A percentile compares a stretch with the other conserved stretches of the same genome.
These are phyloP conservation scores for Siniperca scherzeri DNA, from an alignment of 2,797 vertebrate genomes.

Conservation along the genomic window DNA sequence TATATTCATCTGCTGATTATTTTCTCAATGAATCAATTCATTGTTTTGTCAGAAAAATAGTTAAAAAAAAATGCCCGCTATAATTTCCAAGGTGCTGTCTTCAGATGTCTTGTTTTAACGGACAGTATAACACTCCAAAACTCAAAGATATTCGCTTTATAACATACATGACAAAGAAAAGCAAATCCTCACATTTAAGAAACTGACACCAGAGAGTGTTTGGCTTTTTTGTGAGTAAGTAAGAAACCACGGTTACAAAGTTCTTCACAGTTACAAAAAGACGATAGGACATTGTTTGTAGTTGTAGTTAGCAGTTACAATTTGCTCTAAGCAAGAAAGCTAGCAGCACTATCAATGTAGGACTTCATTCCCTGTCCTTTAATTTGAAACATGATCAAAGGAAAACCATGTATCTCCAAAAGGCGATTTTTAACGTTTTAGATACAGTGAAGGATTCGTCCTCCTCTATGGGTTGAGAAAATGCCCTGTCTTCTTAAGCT, in stretches of 20 bases:
- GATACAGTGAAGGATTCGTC: background rate
- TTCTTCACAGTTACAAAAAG: background rate
- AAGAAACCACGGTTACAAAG: background rate
- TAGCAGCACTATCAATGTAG: background rate
- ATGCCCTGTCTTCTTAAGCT: background rate
- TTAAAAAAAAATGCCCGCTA: fast-evolving
- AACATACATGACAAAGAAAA: background rate
- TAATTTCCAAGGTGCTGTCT: background rate
- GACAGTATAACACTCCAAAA: background rate
- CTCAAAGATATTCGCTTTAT: background rate
- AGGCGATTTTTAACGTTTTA: background rate
- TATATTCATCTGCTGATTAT: background rate
- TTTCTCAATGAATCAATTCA: background rate
- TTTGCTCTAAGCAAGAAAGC: background rate
- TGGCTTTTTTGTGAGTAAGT: background rate
- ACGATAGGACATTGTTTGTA: no score
- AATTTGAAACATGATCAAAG: background rate
- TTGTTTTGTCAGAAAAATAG: background rate
- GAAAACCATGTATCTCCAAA: background rate
- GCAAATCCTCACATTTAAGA: background rate
- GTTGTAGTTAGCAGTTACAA: background rate
- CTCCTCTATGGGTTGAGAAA: background rate
- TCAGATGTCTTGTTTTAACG: background rate
- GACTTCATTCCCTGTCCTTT: no score
- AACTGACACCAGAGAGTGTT: background rate